Evolutionary conservation across 2,797 vertebrate species (phyloP), one percentile per base, ranked within the genome.

Genomic region (Syngnathus acus): DNA sequence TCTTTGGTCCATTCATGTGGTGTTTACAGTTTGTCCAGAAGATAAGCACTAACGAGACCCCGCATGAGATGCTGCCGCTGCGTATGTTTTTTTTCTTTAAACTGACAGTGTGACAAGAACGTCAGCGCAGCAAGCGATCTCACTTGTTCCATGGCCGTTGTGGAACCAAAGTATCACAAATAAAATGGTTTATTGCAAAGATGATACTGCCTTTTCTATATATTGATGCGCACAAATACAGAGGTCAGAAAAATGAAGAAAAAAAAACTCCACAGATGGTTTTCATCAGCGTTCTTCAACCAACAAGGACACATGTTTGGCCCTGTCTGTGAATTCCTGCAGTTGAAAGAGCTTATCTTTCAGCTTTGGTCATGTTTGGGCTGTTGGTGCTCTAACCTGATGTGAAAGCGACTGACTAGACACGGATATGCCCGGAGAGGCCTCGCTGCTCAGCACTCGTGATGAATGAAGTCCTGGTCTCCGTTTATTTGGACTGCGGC

Each of bases 271-370:
- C 69, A 79, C 87, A 90, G 84, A 85, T 90, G 89, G 71, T 84
- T 90, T 82, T 78, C 71, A 89, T 91, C 83, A 75, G 66, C 76
- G 74, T 69, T 78, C 82, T 76, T 83, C 84, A 71, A 81, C 78
- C 75, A 70, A 74, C 71, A 66, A 50, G 8, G 78, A 86, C 82
- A 83, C 78, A 82, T 86, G 79, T 78, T 86, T 88, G 83, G 84
- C 77, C 67, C 78, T 65, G 72, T 70, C 72, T 71, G 65, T 68
- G 75, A 77, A 86, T 88, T 86, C 78, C 75, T 75, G 58, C 65
- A 76, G 79, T 72, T 84, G 78, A 89, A 77, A 82, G 75, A 81
- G 79, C 71, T 82, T 82, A 87, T 89, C 85, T 80, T 73, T 88
- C 82, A 76, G 66, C 76, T 53, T 8, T 53, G 48, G 68, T 76